A percentile compares a stretch with the other conserved stretches of the same genome.
Evolutionary conservation across 2,888 invertebrate species (phyloP).

Genomic region (Noctuana brunneofusca): DNA sequence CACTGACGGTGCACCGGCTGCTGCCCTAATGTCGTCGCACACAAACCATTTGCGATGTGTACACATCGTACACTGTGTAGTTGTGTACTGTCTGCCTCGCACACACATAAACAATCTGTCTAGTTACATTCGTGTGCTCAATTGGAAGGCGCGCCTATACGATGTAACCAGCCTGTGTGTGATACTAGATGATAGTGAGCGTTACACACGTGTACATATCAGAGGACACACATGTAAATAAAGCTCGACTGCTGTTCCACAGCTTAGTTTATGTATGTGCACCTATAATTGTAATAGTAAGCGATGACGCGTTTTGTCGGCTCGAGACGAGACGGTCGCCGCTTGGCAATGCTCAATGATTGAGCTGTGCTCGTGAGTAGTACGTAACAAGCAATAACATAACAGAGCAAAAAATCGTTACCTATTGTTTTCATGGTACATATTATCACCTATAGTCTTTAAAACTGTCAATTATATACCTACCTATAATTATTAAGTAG

Average conservation of each 20-base stretch:
- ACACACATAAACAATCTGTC: conserved; percentile 70
- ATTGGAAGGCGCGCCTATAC: conserved; percentile 63
- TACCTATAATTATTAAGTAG: neutral
- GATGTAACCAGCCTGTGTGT: conserved; percentile 57
- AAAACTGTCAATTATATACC: neutral
- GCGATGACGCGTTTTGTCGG: conserved; percentile 80
- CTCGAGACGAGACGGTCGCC: conserved; percentile 71
- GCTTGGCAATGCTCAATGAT: conserved; percentile 82
- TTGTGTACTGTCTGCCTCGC: conserved; percentile 47
- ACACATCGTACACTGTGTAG: conserved; percentile 35
- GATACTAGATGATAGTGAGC: conserved; percentile 58
- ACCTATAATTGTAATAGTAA: conserved; percentile 79
- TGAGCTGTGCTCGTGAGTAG: conserved; percentile 74
- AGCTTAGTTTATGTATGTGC: conserved; percentile 71
- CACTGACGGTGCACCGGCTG: conserved; percentile 49
- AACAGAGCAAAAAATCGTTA: conserved; percentile 36
- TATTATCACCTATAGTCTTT: neutral
- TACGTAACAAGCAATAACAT: conserved; percentile 64
- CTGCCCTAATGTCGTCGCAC: conserved; percentile 72
- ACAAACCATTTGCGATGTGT: conserved; percentile 57
- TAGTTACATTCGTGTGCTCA: conserved; percentile 74
- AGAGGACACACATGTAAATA: conserved; percentile 63
- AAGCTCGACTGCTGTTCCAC: conserved; percentile 73
- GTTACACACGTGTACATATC: conserved; percentile 61
- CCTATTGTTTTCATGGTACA: neutral